Conservation (phyloP, 2,797 vertebrate species). For the Sebastes itinus region DNA sequence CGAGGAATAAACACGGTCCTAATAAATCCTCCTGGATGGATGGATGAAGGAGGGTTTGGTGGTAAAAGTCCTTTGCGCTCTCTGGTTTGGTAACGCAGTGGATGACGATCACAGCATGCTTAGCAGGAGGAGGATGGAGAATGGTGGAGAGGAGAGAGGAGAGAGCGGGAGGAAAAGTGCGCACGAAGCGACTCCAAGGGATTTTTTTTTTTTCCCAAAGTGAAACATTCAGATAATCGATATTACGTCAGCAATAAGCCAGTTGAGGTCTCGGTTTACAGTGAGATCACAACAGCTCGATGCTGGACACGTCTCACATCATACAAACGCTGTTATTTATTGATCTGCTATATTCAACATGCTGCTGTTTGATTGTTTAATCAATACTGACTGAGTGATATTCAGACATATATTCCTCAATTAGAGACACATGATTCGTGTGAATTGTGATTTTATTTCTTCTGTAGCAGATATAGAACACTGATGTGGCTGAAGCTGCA, state of each 20-base stretch:
- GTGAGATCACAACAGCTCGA: not conserved
- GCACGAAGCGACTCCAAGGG: constrained; percentile 54
- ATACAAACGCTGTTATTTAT: not conserved
- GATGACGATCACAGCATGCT: constrained; percentile 33
- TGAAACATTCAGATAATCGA: constrained; percentile 67
- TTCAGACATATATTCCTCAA: not conserved
- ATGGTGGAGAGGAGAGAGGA: not conserved
- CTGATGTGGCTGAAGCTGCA: not conserved
- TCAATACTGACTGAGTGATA: constrained; percentile 9
- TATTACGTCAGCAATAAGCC: constrained; percentile 61
- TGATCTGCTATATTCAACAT: constrained; percentile 14
- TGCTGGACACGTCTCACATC: not conserved
- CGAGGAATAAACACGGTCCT: not conserved
- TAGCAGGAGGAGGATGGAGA: constrained; percentile 36
- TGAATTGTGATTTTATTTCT: not conserved
- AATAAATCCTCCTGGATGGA: constrained; percentile 44
- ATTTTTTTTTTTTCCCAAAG: constrained; percentile 40
- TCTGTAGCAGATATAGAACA: not conserved
- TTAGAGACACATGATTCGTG: not conserved
- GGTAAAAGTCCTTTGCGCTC: constrained; percentile 43
- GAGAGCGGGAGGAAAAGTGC: constrained; percentile 46
- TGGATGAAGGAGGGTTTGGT: constrained; percentile 1
- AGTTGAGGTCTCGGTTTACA: constrained; percentile 35
- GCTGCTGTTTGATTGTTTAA: not conserved
- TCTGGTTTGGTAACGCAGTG: constrained; percentile 19